These are phyloP conservation scores for Brachyrhaphis roseni DNA, from an alignment of 2,797 vertebrate genomes.

Conservation along the genomic window DNA sequence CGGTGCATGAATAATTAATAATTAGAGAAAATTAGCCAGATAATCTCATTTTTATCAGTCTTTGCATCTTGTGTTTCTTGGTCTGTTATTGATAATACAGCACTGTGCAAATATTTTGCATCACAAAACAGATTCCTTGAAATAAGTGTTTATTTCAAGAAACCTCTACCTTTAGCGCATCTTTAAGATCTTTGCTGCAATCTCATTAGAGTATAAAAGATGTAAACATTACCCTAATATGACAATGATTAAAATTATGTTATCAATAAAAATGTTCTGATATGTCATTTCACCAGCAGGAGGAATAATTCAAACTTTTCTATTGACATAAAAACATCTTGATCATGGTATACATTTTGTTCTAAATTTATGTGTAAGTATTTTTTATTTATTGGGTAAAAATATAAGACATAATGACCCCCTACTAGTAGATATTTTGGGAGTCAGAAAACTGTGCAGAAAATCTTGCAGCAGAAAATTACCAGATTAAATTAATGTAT, in stretches of 20 bases:
- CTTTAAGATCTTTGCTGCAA: background rate
- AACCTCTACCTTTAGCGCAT: background rate
- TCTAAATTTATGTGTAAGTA: background rate
- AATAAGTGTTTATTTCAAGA: background rate
- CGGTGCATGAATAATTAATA: background rate
- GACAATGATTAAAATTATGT: background rate
- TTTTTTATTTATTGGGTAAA: background rate
- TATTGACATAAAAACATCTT: background rate
- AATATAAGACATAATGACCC: background rate
- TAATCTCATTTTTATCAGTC: background rate
- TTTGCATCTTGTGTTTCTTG: background rate
- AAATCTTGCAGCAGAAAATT: background rate
- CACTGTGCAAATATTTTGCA: background rate
- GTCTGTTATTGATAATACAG: background rate
- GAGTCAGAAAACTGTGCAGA: background rate
- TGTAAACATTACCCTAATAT: background rate
- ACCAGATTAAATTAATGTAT: background rate
- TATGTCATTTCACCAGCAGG: too few relatives aligned
- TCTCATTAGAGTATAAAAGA: background rate
- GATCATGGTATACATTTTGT: background rate
- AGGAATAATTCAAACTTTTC: background rate
- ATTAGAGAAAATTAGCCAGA: constrained; percentile 3
- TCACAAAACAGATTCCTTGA: background rate
- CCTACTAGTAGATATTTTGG: background rate
- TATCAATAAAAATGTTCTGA: too few relatives aligned